Conservation (phyloP, 1,140 invertebrate genomes). For the Elysia chlorotica region DNA sequence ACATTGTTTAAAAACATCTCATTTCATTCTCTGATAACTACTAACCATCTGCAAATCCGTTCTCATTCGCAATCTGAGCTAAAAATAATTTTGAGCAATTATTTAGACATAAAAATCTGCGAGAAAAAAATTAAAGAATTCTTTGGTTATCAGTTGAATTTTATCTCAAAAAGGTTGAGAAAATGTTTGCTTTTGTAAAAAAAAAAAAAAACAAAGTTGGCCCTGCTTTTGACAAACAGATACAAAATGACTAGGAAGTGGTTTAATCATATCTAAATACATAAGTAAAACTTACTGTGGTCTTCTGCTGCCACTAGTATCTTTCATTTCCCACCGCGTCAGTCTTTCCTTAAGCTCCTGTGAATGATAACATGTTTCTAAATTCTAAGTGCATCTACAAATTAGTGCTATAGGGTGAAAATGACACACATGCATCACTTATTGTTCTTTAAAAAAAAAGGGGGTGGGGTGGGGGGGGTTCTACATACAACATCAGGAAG, state of each 20-base stretch:
- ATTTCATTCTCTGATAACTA: too few species aligned
- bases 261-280: neutral
- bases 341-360: slow-evolving; percentile 41
- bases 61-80: neutral
- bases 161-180: too few species aligned
- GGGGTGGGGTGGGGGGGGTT: too few species aligned
- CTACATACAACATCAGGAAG: too few species aligned
- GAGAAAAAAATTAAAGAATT: neutral
- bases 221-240: too few species aligned
- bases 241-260: too few species aligned
- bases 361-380: slow-evolving; percentile 22
- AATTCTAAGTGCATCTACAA: too few species aligned
- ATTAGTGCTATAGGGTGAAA: too few species aligned
- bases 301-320: slow-evolving; percentile 33
- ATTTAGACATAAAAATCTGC: neutral
- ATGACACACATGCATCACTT: too few species aligned
- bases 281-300: slow-evolving; percentile 31
- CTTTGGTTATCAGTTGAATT: too few species aligned
- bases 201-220: neutral
- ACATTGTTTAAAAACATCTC: neutral
- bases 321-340: slow-evolving; percentile 40
- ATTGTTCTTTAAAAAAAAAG: too few species aligned
- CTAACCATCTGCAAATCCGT: neutral
- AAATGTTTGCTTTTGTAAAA: too few species aligned
- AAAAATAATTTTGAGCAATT: neutral